Evolutionary conservation across 1,140 invertebrate species (phyloP).

Genomic region (Rhyacophila brunnea): DNA sequence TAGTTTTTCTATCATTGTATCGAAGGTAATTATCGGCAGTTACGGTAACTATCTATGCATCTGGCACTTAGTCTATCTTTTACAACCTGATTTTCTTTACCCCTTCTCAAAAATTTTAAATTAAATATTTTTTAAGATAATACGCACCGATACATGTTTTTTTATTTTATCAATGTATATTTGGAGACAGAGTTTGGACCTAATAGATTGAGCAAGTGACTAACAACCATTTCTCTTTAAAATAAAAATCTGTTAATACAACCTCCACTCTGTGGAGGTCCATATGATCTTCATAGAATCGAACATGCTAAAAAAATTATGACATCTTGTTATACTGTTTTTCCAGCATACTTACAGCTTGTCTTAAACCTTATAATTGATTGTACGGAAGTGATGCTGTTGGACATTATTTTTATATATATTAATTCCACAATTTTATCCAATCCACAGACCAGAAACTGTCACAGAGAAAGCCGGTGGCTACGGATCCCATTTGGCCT

Average conservation of each 20-base stretch:
- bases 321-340: not conserved
- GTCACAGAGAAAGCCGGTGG: slow-evolving; percentile 83
- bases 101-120: too few relatives aligned
- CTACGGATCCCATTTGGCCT: slow-evolving; percentile 78
- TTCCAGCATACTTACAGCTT: not conserved
- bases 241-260: too few relatives aligned
- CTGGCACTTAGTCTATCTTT: too few relatives aligned
- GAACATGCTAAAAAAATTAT: too few relatives aligned
- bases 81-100: too few relatives aligned
- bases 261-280: too few relatives aligned
- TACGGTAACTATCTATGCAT: too few relatives aligned
- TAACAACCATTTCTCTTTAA: too few relatives aligned
- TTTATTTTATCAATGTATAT: not conserved
- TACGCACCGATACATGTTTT: not conserved
- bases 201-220: too few relatives aligned
- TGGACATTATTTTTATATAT: not conserved
- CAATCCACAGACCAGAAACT: slow-evolving; percentile 57
- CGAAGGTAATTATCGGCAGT: too few relatives aligned
- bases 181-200: too few relatives aligned
- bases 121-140: not conserved
- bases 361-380: not conserved
- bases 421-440: slow-evolving; percentile 3
- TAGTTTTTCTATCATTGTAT: not conserved
- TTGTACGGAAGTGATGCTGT: not conserved
- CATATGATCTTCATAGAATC: too few relatives aligned